Evolutionary conservation across 2,888 invertebrate species (phyloP), one percentile per base, ranked within the genome.

Genomic region (Leucophenga maculata): DNA sequence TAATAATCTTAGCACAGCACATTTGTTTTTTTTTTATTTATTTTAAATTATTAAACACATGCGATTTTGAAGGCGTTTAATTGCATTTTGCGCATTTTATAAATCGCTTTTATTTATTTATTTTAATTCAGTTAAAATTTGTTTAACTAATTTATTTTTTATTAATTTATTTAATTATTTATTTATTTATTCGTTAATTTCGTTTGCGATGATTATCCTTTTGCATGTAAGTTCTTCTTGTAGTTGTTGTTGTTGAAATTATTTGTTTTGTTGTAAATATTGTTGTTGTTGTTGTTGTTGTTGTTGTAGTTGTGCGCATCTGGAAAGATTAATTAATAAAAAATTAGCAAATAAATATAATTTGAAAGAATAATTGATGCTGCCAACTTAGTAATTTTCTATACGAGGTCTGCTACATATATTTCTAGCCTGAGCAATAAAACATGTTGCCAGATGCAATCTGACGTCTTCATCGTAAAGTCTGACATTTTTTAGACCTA

Each of bases 141-240:
- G 44, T 60, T 50, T 60, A 44, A 39, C 54, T 59, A 52, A 46
- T 46, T 55, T 64, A n/a, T n/a, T n/a, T n/a, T n/a, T n/a, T n/a
- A 68, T 67, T 46, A 39, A 46, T 16, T 59, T 32, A 54, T 69
- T 20, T n/a, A n/a, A n/a, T 26, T 3, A 26, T 39, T 67, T 44
- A 65, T 68, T 32, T 16, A 26, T 18, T 67, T 50, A 50, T 67
- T 67, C 52, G 39, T 65, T 57, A 59, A 75, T 78, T 71, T 78
- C 77, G 69, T 74, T 76, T 65, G 57, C 74, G 78, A 74, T 83
- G 83, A 80, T 80, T 80, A 80, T 80, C 80, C 73, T 74, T 82
- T 80, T 83, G 80, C 80, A 76, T 80, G 73, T 80, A 80, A 80
- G 83, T 80, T 80, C 80, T 82, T 76, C 73, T 73, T 78, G 73